A percentile compares a stretch with the other conserved stretches of the same genome.
phyloP scores from a whole-genome alignment of 2,797 vertebrate species.

The Etheostoma nigrum region DNA sequence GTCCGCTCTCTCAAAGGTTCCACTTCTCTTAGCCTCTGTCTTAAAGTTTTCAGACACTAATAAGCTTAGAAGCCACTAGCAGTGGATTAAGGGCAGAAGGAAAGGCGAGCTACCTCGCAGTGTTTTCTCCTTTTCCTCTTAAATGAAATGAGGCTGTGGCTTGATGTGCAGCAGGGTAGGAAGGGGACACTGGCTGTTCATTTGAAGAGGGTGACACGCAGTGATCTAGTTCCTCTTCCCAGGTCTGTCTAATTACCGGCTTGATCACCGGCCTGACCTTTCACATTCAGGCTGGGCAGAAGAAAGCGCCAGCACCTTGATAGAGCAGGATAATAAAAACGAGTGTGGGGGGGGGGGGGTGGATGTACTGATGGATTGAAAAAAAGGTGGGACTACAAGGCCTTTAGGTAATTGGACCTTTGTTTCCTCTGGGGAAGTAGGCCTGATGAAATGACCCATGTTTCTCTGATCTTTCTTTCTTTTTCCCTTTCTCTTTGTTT shows the following conservation, averaged over 20 bases:
- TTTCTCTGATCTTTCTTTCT: slow-evolving; percentile 16
- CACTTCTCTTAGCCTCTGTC: slow-evolving; percentile 65
- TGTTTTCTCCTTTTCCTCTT: slow-evolving; percentile 60
- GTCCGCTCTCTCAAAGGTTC: slow-evolving; percentile 38
- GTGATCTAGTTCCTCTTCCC: slow-evolving; percentile 76
- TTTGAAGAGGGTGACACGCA: slow-evolving; percentile 74
- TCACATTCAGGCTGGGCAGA: slow-evolving; percentile 82
- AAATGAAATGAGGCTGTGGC: slow-evolving; percentile 76
- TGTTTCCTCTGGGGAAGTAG: slow-evolving; percentile 71
- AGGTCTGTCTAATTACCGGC: slow-evolving; percentile 85
- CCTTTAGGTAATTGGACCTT: slow-evolving; percentile 77
- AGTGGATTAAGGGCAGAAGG: slow-evolving; percentile 68
- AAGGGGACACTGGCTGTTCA: slow-evolving; percentile 60
- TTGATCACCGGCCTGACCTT: slow-evolving; percentile 86
- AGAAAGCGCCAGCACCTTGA: slow-evolving; percentile 75
- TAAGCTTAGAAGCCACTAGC: slow-evolving; percentile 68
- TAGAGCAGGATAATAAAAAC: slow-evolving; percentile 81
- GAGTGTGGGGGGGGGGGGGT: slow-evolving; percentile 17
- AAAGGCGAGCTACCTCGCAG: slow-evolving; percentile 47
- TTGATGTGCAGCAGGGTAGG: slow-evolving; percentile 63
- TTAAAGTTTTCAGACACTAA: slow-evolving; percentile 68
- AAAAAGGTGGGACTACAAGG: slow-evolving; percentile 26
- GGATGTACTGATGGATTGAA: slow-evolving; percentile 38
- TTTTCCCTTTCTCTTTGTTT: neutral
- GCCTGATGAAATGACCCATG: slow-evolving; percentile 56